These are phyloP conservation scores for Agrotis ipsilon DNA, from an alignment of 2,888 invertebrate genomes.

Conservation along the genomic window DNA sequence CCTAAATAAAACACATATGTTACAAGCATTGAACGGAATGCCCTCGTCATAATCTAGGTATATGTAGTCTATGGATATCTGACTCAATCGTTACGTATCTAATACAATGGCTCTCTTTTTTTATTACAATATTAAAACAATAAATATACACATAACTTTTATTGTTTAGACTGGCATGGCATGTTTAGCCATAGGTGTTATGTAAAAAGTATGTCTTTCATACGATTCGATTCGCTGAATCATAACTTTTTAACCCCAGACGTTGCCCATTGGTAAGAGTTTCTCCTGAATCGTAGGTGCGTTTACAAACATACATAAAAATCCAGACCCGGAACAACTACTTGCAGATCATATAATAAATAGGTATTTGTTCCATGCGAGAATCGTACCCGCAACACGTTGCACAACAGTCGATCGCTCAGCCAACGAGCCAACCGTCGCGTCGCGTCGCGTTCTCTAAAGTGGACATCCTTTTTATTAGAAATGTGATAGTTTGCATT, in stretches of 20 bases:
- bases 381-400: no score
- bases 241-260: background rate
- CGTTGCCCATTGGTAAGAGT: no score
- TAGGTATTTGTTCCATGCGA: no score
- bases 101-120: constrained; percentile 59
- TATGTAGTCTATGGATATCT: background rate
- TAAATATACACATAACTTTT: constrained; percentile 29
- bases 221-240: background rate
- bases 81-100: constrained; percentile 45
- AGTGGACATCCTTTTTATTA: background rate
- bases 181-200: background rate
- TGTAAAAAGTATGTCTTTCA: background rate
- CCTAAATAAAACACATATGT: constrained; percentile 7
- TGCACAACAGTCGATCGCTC: no score
- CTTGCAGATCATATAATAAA: no score
- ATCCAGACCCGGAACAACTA: no score
- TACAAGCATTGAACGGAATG: constrained; percentile 44
- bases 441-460: no score
- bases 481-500: constrained; percentile 15
- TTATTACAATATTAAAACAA: background rate
- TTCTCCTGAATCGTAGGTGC: no score
- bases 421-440: no score
- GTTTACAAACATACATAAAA: no score
- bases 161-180: constrained; percentile 21
- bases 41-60: constrained; percentile 26